phyloP scores from a whole-genome alignment of 37 sponge, comb jelly and placozoan species.

The Aphrocallistes beatrix region DNA sequence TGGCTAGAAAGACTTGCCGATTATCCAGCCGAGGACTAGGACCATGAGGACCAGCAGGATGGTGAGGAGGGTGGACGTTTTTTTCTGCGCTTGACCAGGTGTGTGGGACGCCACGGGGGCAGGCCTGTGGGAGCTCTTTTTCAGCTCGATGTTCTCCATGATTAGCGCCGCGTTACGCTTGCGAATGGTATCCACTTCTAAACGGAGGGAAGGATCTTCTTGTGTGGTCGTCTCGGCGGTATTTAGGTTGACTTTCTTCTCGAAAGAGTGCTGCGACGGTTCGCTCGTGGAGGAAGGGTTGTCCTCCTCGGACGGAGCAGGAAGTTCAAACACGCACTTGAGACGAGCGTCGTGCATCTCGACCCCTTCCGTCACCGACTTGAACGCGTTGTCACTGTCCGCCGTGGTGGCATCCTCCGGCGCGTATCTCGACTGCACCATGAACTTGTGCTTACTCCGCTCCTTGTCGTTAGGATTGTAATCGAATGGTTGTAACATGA shows the following conservation, averaged over 20 bases:
- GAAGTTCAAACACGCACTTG: not conserved
- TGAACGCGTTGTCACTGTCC: slow-evolving; percentile 18
- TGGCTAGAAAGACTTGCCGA: slow-evolving; percentile 8
- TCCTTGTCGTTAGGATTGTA: slow-evolving; percentile 29
- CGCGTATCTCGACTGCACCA: slow-evolving; percentile 86
- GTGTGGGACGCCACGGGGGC: not conserved
- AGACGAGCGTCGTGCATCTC: not conserved
- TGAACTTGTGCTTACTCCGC: slow-evolving; percentile 83
- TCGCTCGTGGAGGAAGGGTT: not conserved
- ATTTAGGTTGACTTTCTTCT: not conserved
- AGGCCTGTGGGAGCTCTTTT: not conserved
- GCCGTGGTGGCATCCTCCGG: slow-evolving; percentile 26
- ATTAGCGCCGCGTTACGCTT: not conserved
- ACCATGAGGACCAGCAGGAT: slow-evolving; percentile 1
- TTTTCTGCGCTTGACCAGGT: not conserved
- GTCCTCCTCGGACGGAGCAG: not conserved
- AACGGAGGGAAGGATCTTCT: not conserved
- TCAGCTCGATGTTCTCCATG: not conserved
- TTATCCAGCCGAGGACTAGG: not conserved
- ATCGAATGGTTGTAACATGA: slow-evolving; percentile 83
- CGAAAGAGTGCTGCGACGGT: not conserved
- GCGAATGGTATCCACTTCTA: not conserved
- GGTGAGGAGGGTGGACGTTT: not conserved
- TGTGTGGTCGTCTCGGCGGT: not conserved
- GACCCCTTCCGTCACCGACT: not conserved